Percentiles rank a stretch among this genome's conserved stretches.
phyloP scores from a whole-genome alignment of 2,797 vertebrate species.

The Thunnus albacares region DNA sequence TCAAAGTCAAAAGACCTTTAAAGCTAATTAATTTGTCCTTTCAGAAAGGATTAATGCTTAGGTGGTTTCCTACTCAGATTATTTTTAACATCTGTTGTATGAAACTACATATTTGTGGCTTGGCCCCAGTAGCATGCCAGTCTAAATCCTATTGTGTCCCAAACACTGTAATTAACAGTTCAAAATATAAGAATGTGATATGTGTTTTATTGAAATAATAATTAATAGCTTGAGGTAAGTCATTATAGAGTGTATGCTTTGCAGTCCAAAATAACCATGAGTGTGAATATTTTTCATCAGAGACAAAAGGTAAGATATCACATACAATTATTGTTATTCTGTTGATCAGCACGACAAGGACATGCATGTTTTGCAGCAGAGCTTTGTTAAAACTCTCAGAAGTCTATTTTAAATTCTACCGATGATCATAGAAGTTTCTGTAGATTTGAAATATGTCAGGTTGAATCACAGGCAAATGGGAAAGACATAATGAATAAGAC shows the following conservation, averaged over 20 bases:
- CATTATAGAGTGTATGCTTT: neutral
- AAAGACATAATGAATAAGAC: conserved; percentile 25
- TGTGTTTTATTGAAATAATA: neutral
- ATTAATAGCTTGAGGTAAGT: neutral
- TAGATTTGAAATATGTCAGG: conserved; percentile 28
- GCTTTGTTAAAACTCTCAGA: conserved; percentile 18
- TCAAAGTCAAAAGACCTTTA: conserved; percentile 85
- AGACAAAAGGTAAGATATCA: neutral
- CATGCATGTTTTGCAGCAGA: neutral
- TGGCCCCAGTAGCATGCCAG: neutral
- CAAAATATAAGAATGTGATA: conserved; percentile 20
- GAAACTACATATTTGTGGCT: conserved; percentile 31
- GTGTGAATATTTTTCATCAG: neutral
- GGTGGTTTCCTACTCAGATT: conserved; percentile 67
- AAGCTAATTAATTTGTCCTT: conserved; percentile 86
- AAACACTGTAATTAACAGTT: conserved; percentile 20
- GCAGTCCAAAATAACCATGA: neutral
- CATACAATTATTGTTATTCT: neutral
- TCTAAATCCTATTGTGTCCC: conserved; percentile 20
- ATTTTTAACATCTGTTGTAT: conserved; percentile 58
- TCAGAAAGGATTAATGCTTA: conserved; percentile 77
- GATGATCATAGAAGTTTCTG: conserved; percentile 27
- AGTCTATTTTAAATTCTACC: conserved; percentile 13
- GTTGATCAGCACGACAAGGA: neutral
- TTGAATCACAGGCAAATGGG: conserved; percentile 5